Evolutionary conservation across 1,140 invertebrate species (phyloP).

Genomic region (Drosophila bifasciata): DNA sequence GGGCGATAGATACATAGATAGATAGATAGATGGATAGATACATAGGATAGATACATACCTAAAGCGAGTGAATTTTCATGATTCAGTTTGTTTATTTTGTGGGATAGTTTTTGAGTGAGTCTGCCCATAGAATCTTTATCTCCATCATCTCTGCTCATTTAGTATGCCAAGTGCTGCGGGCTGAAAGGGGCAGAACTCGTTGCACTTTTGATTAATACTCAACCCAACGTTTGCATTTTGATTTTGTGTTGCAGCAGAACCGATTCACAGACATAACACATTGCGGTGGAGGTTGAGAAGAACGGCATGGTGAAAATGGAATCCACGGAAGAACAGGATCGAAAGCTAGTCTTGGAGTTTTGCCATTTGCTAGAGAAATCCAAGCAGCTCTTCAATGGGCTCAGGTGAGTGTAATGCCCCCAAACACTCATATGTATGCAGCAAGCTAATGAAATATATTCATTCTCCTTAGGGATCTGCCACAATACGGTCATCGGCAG

Average conservation of each 20-base stretch:
- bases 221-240: neutral
- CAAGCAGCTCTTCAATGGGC: constrained; percentile 98
- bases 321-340: constrained; percentile 93
- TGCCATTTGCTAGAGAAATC: constrained; percentile 98
- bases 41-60: constrained; percentile 21
- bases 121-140: neutral
- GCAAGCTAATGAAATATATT: neutral
- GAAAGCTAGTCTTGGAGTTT: constrained; percentile 98
- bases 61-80: constrained; percentile 4
- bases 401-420: constrained; percentile 87
- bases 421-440: neutral
- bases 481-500: constrained; percentile 98
- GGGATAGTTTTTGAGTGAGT: constrained; percentile 17
- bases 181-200: neutral
- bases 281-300: constrained; percentile 74
- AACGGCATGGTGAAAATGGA: constrained; percentile 87
- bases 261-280: constrained; percentile 76
- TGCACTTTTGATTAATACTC: constrained; percentile 1
- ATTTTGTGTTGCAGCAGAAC: constrained; percentile 48
- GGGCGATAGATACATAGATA: constrained; percentile 26
- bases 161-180: constrained; percentile 22
- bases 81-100: constrained; percentile 48
- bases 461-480: constrained; percentile 90
- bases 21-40: constrained; percentile 31
- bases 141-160: constrained; percentile 13